Base-by-base conservation (phyloP, 2,888 invertebrate genomes). In the Parnassius apollo region DNA sequence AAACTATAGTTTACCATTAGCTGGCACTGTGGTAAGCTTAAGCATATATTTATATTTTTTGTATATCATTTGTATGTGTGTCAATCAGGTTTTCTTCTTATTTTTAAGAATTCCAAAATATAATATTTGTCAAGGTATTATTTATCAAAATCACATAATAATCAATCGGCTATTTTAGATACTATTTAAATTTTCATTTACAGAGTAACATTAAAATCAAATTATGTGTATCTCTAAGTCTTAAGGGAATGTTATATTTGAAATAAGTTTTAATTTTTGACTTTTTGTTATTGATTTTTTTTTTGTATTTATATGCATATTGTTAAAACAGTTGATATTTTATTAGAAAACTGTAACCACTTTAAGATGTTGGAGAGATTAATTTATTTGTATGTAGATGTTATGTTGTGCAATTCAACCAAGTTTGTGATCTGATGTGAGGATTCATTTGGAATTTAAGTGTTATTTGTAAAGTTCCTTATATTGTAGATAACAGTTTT, bases 381-480 rank as follows among this genome's bases (percentile, higher is more conserved):
- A 89, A 89, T 87, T 90, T 91, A 89, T 82, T 78, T 81, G 77
- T 80, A 82, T 82, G 83, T 86, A 87, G 82, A 83, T 81, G 82
- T 88, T 87, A 80, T 85, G 76, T 84, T 79, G 85, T 88, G 86
- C 88, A 88, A 88, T 87, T 85, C 82, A 82, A 82, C 79, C 80
- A 83, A 85, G 86, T 88, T 87, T 88, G 91, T 89, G 91, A 91
- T 91, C 91, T 89, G 89, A 90, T 85, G 86, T 82, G 81, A 83
- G 84, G 80, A 81, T 85, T 86, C 77, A 77, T 88, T 86, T 88
- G 78, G 75, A 65, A 78, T 84, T 85, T 87, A 86, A 84, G 79
- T 79, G 78, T 91, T 85, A 85, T 85, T 80, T 84, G 80, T 86
- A 88, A 88, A 88, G 91, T 91, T 91, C 91, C 91, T 91, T 91